A percentile compares a stretch with the other conserved stretches of the same genome.
Conservation (phyloP, 1,140 invertebrate species). For the Elysia chlorotica region DNA sequence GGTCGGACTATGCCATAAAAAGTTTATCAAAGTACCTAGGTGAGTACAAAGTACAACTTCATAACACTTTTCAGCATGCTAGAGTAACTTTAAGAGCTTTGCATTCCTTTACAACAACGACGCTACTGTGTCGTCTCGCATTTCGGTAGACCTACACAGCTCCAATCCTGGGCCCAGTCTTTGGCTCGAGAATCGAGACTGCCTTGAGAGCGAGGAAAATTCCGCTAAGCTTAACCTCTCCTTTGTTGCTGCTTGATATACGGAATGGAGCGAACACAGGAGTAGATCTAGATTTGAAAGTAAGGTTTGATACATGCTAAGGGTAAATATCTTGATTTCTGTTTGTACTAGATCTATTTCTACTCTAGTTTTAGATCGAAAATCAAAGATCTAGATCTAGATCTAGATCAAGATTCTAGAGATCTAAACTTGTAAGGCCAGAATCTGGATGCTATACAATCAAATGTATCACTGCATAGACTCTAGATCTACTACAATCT, state of each 20-base stretch:
- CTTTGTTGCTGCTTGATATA: neutral
- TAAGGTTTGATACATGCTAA: neutral
- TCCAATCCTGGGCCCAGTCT: neutral
- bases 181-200: neutral
- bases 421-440: too few relatives aligned
- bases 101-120: slow-evolving; percentile 3
- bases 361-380: neutral
- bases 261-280: neutral
- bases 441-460: neutral
- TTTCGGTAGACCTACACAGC: neutral
- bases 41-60: slow-evolving; percentile 3
- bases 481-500: too few relatives aligned
- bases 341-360: neutral
- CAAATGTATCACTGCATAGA: neutral
- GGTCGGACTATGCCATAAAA: slow-evolving; percentile 10
- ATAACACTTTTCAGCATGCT: slow-evolving; percentile 1
- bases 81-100: too few relatives aligned
- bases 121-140: neutral
- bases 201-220: neutral
- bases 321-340: neutral
- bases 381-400: neutral
- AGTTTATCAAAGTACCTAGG: slow-evolving; percentile 9
- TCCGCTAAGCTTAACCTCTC: neutral
- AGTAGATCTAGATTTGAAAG: neutral
- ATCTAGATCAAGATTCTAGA: neutral